Evolutionary conservation across 2,888 invertebrate genomes (phyloP), one percentile per base, ranked within the genome.

Genomic region (Phanerotoma sp.): DNA sequence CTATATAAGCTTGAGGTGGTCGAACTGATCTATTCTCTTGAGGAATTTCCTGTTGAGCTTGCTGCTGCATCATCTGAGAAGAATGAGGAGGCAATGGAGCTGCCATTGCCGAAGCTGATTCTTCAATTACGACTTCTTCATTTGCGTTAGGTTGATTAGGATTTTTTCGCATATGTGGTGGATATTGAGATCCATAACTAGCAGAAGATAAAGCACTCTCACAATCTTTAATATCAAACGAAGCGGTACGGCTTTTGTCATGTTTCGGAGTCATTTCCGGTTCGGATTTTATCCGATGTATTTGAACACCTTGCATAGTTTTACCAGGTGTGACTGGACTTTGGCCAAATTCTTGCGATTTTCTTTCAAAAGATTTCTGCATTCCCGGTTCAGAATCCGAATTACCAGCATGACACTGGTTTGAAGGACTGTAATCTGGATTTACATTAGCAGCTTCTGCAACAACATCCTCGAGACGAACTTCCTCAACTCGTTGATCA

Each of bases 401-500:
- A 53, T 63, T 74, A 11, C 66, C 60, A 10, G 66, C 67, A 6
- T 72, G 67, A 55, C 66, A 68, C 25, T 66, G 67, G 58, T 65
- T 71, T 42, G 71, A 60, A 15, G 72, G 73, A 48, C 70, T 75
- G 50, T 72, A 74, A 9, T 73, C 72, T 5, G 68, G 61, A 25
- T 71, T 73, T 4, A 75, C 74, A 53, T 69, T 71, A 16, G n/a
- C n/a, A n/a, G 71, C 50, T 61, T 76, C 77, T 2, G 70, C 73
- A 3, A 77, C 77, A 5, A 75, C 71, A 40, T 77, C 77, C 44
- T 76, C 76, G 7, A 76, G 60, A 51, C 74, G 65, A 1, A 76
- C 76, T 60, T 77, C 77, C 48, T 77, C 77, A 16, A 77, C 75
- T 20, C 76, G 66, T 49, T 76, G 77, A 37, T 77, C 77, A 3